Evolutionary conservation across 2,888 invertebrate species (phyloP).

Genomic region (Halocaridina rubra): DNA sequence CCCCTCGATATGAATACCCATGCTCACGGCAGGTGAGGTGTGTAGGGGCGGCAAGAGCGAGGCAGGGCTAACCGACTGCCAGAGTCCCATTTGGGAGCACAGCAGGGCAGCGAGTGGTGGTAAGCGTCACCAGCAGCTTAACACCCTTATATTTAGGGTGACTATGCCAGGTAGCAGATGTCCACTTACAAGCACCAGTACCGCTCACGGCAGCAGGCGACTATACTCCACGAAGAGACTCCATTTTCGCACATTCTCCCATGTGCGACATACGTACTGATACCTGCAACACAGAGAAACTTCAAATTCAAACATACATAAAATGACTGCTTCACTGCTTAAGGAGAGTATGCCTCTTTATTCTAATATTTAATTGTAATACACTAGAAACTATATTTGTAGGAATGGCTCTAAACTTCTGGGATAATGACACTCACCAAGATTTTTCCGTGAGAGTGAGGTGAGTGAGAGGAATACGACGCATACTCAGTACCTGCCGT

Average conservation of each 20-base stretch:
- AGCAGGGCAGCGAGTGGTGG: constrained; percentile 51
- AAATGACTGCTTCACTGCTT: too few relatives aligned
- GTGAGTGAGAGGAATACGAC: constrained; percentile 79
- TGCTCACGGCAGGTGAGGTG: constrained; percentile 43
- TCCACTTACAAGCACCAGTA: constrained; percentile 50
- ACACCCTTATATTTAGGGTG: constrained; percentile 51
- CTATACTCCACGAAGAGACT: constrained; percentile 87
- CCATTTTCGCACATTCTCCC: constrained; percentile 87
- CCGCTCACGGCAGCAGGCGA: constrained; percentile 76
- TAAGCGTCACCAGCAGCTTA: constrained; percentile 51
- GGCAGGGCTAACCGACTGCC: constrained; percentile 41
- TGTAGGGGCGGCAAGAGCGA: constrained; percentile 40
- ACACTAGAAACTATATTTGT: too few relatives aligned
- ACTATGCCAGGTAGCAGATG: constrained; percentile 54
- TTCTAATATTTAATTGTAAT: too few relatives aligned
- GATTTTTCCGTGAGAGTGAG: constrained; percentile 82
- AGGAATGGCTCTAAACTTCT: too few relatives aligned
- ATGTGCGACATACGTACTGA: constrained; percentile 83
- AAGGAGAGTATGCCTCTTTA: too few relatives aligned
- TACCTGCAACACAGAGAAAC: too few relatives aligned
- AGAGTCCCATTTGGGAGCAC: constrained; percentile 38
- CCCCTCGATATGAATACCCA: constrained; percentile 41
- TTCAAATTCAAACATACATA: too few relatives aligned
- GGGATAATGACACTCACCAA: constrained; percentile 73
- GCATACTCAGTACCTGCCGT: constrained; percentile 78